Evolutionary conservation across 2,888 invertebrate genomes (phyloP).

Genomic region (Meiosimyza decipiens): DNA sequence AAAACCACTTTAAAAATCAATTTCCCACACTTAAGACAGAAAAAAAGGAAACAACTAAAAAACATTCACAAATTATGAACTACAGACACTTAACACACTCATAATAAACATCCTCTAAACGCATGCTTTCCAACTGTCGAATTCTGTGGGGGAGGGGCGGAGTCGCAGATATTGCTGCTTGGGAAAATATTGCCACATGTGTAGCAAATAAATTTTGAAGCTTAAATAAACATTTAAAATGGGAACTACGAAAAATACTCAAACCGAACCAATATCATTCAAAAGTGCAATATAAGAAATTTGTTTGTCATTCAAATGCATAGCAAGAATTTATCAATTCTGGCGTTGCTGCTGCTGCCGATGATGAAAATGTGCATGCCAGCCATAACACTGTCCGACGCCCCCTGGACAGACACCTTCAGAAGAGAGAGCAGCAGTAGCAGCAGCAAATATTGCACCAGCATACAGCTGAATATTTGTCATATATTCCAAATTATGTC

Average conservation of each 20-base stretch:
- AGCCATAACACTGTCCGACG: background rate
- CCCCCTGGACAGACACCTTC: no score
- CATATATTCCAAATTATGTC: slow-evolving; percentile 51
- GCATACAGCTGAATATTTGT: slow-evolving; percentile 39
- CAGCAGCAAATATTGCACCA: background rate
- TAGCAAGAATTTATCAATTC: slow-evolving; percentile 49
- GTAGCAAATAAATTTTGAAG: slow-evolving; percentile 49
- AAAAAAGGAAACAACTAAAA: background rate
- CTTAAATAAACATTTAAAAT: slow-evolving; percentile 9
- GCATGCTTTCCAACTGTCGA: slow-evolving; percentile 18
- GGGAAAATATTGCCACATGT: slow-evolving; percentile 42
- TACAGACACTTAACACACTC: slow-evolving; percentile 12
- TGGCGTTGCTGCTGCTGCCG: slow-evolving; percentile 7
- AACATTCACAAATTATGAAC: background rate
- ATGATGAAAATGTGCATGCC: slow-evolving; percentile 15
- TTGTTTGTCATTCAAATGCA: slow-evolving; percentile 59
- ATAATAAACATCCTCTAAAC: slow-evolving; percentile 25
- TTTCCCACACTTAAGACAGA: background rate
- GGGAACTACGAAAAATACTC: background rate
- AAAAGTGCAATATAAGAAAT: slow-evolving; percentile 60
- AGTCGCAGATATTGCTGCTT: background rate
- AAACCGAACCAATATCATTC: slow-evolving; percentile 40
- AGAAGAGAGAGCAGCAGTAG: background rate
- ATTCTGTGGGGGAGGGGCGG: background rate
- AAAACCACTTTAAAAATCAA: slow-evolving; percentile 18